A percentile compares a stretch with the other conserved stretches of the same genome.
These are phyloP conservation scores for Oxyruncus cristatus DNA, from an alignment of 2,113 vertebrate genomes.

Conservation along the genomic window DNA sequence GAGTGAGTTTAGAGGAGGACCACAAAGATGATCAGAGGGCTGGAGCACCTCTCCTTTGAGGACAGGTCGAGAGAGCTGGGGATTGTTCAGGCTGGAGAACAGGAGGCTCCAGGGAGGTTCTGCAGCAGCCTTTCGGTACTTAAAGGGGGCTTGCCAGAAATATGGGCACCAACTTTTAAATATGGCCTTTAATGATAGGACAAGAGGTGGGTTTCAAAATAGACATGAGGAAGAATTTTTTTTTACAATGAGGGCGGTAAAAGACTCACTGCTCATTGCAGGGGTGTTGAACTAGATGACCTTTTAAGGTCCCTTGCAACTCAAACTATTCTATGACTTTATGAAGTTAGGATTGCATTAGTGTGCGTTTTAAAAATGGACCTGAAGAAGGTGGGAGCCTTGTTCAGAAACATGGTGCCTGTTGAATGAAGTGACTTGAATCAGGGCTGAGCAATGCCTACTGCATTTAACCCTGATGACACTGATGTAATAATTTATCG, in stretches of 20 bases:
- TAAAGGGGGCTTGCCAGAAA: neutral
- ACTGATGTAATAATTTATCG: neutral
- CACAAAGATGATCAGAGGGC: no score
- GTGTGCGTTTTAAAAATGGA: neutral
- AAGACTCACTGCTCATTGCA: neutral
- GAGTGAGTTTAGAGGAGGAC: neutral
- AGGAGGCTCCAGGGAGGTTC: neutral
- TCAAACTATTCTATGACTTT: neutral
- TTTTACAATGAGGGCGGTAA: neutral
- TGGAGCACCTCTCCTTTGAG: neutral
- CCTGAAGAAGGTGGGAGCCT: rapidly evolving
- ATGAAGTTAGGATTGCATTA: neutral
- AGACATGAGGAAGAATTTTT: neutral
- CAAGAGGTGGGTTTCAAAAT: neutral
- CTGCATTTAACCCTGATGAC: neutral
- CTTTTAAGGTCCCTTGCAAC: neutral
- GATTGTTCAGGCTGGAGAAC: neutral
- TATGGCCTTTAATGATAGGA: neutral
- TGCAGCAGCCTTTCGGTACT: no score
- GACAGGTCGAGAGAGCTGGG: neutral
- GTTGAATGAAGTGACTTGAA: neutral
- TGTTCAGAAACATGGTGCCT: neutral
- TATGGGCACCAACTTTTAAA: neutral
- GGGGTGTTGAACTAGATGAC: neutral
- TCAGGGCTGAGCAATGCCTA: neutral